Conservation (phyloP, 1,140 invertebrate genomes). For the Caenorhabditis tropicalis region DNA sequence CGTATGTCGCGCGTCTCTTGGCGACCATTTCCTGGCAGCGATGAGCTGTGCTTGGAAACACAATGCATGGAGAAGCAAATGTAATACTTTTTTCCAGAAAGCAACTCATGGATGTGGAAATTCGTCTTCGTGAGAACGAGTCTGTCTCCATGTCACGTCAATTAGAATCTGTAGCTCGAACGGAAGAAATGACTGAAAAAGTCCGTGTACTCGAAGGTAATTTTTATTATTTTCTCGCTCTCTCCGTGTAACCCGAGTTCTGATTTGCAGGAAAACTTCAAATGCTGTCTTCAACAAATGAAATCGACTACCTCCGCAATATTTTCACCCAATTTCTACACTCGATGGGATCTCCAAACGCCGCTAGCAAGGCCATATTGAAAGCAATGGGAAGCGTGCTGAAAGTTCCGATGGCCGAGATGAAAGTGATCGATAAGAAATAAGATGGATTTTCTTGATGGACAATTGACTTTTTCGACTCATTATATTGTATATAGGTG, state of each 20-base stretch:
- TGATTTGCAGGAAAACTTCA: not conserved
- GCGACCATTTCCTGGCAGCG: no score
- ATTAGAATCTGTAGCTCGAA: slow-evolving; percentile 8
- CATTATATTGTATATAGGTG: not conserved
- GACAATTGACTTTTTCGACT: not conserved
- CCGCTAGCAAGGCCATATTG: slow-evolving; percentile 8
- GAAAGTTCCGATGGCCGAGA: slow-evolving; percentile 30
- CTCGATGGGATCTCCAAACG: slow-evolving; percentile 29
- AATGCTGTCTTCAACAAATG: not conserved
- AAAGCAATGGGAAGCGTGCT: slow-evolving; percentile 31
- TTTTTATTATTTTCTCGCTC: not conserved
- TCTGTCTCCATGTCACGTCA: not conserved
- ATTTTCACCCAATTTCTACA: slow-evolving; percentile 26
- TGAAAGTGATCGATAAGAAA: slow-evolving; percentile 40
- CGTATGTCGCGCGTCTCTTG: no score
- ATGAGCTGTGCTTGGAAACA: no score
- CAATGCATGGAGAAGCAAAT: not conserved
- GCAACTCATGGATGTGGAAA: slow-evolving; percentile 21
- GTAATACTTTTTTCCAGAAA: not conserved
- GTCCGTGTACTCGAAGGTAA: slow-evolving; percentile 9
- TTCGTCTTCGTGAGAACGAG: slow-evolving; percentile 18
- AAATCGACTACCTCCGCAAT: slow-evolving; percentile 39
- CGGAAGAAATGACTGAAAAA: slow-evolving; percentile 14
- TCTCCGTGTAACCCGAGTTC: not conserved
- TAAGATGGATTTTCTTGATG: not conserved